Evolutionary conservation across 2,888 invertebrate species (phyloP).

Genomic region (Morpho achilles): DNA sequence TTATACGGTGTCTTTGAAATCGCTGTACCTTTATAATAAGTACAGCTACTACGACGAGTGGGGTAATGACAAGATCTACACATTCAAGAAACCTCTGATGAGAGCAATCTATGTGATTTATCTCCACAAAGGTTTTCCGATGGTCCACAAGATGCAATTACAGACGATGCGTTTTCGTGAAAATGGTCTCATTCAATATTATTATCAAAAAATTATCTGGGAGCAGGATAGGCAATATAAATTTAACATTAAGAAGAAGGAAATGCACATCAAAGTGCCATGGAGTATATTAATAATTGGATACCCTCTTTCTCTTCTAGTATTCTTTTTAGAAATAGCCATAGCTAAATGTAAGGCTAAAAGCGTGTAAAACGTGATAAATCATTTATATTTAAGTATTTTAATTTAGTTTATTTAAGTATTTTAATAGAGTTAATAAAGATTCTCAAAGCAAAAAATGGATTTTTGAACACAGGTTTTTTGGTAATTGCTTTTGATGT

Average conservation of each 20-base stretch:
- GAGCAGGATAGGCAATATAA: constrained; percentile 6
- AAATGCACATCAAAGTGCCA: constrained; percentile 33
- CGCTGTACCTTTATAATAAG: constrained; percentile 9
- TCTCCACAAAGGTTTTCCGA: constrained; percentile 54
- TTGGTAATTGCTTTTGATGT: no score
- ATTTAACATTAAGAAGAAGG: constrained; percentile 12
- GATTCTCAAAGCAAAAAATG: no score
- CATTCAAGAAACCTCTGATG: constrained; percentile 35
- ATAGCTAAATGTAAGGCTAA: constrained; percentile 4
- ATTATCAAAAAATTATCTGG: constrained; percentile 17
- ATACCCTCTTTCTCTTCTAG: constrained; percentile 28
- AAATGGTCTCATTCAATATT: constrained; percentile 9
- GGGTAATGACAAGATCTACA: constrained; percentile 23
- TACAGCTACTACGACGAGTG: constrained; percentile 12
- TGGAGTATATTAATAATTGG: constrained; percentile 42
- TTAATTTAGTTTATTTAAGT: no score
- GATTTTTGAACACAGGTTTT: no score
- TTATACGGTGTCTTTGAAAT: constrained; percentile 19
- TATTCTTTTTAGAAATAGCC: constrained; percentile 31
- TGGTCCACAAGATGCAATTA: constrained; percentile 31
- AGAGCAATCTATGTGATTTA: constrained; percentile 48
- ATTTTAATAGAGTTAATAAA: no score
- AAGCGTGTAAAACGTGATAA: not conserved
- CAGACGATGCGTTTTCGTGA: constrained; percentile 38
- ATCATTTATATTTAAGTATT: no score